Base-by-base conservation (phyloP, 2,113 vertebrate genomes). In the Toxotes jaculatrix region DNA sequence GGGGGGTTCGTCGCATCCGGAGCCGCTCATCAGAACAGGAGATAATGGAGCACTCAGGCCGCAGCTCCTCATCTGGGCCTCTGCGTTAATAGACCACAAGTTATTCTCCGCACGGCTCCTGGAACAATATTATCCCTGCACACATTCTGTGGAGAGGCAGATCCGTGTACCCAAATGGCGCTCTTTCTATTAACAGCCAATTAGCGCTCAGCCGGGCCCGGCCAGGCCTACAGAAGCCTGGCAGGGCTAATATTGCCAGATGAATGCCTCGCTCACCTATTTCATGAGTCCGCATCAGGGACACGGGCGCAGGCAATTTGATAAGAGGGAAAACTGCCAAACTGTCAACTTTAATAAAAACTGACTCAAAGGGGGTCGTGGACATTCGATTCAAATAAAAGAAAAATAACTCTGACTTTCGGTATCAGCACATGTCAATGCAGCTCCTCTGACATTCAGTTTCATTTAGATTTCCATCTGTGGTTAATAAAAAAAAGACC, bases 1-100 rank as follows among this genome's bases (percentile, higher is more conserved):
- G 91, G 74, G 47, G 23, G 45, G 5, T 11, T 0, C 3, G 90
- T 93, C 93, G 93, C 94, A 95, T 95, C 94, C 93, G 94, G 94
- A 93, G 94, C 93, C 95, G 94, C 95, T 95, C 95, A 96, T 96
- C 95, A 95, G 94, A 95, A 94, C 93, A 92, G 93, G 94, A 89
- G 95, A 97, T 97, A 98, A 98, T 98, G 95, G 96, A 96, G 95
- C 93, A 95, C 95, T 97, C 93, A 91, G 95, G 96, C 96, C 95
- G 95, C 94, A 92, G 85, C 93, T 84, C 92, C 90, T 91, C 88
- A 83, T 92, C 92, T 68, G 87, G 85, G 86, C 82, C 89, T 87
- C 84, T 16, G 78, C 88, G 89, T 92, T 98, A 98, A 98, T 97
- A 92, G 89, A 92, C 57, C 77, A 88, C 93, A 88, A 87, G 93